Percentiles rank a stretch among this genome's conserved stretches.
These are phyloP conservation scores for Pygoscelis antarcticus DNA, from an alignment of 2,113 vertebrate species.

Conservation along the genomic window DNA sequence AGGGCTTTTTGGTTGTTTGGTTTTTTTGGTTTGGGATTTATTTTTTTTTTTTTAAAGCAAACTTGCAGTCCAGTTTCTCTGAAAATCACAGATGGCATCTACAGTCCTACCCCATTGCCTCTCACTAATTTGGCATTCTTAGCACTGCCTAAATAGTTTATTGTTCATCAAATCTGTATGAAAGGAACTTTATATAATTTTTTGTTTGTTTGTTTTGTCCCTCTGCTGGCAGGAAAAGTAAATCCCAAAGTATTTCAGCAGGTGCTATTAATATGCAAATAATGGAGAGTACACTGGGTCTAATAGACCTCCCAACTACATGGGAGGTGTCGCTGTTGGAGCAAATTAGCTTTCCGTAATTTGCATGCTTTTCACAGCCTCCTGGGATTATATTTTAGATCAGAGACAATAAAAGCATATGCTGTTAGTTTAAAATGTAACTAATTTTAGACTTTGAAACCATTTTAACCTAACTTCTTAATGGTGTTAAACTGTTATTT, in stretches of 20 bases:
- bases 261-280: constrained; percentile 85
- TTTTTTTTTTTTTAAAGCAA: not conserved
- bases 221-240: constrained; percentile 78
- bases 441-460: constrained; percentile 81
- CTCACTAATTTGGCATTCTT: constrained; percentile 49
- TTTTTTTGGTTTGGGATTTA: not conserved
- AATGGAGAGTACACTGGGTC: constrained; percentile 74
- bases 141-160: constrained; percentile 49
- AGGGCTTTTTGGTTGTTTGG: constrained; percentile 1
- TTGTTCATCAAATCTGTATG: constrained; percentile 53
- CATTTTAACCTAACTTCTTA: constrained; percentile 76
- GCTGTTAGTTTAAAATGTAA: constrained; percentile 77
- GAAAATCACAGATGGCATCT: constrained; percentile 33
- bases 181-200: constrained; percentile 67
- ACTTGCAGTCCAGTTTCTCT: constrained; percentile 3
- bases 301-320: constrained; percentile 82
- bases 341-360: constrained; percentile 83
- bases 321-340: constrained; percentile 80
- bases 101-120: not conserved
- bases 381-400: constrained; percentile 83
- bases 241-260: constrained; percentile 82
- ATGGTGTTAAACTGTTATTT: constrained; percentile 71
- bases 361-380: constrained; percentile 78
- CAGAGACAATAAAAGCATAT: constrained; percentile 82
- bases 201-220: constrained; percentile 66